Evolutionary conservation across 2,113 vertebrate genomes (phyloP), one percentile per base, ranked within the genome.

Genomic region (Mohoua ochrocephala): DNA sequence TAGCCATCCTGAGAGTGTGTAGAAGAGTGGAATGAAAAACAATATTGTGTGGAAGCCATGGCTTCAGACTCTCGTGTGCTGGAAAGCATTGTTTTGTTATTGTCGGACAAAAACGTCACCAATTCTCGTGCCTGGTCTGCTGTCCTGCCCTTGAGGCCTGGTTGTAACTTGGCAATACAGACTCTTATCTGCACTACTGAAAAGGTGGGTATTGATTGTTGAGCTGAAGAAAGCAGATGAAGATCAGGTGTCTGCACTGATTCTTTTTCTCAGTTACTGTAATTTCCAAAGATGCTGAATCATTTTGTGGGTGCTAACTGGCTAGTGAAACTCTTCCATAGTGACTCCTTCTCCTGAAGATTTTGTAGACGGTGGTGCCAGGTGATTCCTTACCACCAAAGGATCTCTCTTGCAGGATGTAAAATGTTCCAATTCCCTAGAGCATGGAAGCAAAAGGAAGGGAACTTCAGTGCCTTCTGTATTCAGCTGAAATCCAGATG

Each of bases 61-160:
- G 53, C 59, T 84, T 77, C 59, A 47, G 26, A 28, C 14, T 76
- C 30, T 5, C 0, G 0, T 50, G 5, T 59, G 44, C 15, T 76
- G 23, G 16, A 65, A 84, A 54, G 23, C 19, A 8, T 10, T 77
- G 23, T 60, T 83, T 73, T n/a, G 18, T 56, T 64, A 21, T 14
- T 57, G 22, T 27, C 64, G n/a, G 76, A 44, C 33, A 49, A 44
- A 69, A 47, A 67, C 13, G 4, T 33, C 30, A 54, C 21, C 15
- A 42, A 1, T 73, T 91, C 21, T 64, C 56, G 31, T 6, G 7
- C 70, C 54, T 60, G 16, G 21, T 61, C 16, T 37, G 45, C 15
- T 73, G 39, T 65, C 44, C 37, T 74, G 53, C 22, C 27, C 26
- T 75, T 24, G 22, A 70, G 45, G 60, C 28, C 22, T 65, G 39